Evolutionary conservation across 2,113 vertebrate genomes (phyloP), one percentile per base, ranked within the genome.

Genomic region (Henicopernis longicauda): DNA sequence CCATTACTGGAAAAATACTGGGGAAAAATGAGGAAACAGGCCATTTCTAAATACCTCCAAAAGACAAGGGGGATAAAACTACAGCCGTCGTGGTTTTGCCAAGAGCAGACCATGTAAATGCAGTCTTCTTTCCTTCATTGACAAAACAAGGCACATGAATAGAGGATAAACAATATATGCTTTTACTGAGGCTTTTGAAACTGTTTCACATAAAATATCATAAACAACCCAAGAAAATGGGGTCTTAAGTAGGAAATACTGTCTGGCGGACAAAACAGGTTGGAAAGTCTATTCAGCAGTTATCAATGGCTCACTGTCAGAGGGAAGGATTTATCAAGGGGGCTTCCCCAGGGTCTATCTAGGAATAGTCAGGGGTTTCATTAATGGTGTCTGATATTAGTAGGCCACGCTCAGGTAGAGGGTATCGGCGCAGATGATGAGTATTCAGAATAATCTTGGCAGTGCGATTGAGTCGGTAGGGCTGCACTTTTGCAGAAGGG

Each of bases 401-500:
- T 10, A 29, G 77, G 19, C 36, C n/a, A 6, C 0, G 2, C 40
- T 66, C 59, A 83, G 72, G 66, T 73, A n/a, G 62, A 81, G n/a
- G 59, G 32, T 26, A 3, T 57, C 40, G 58, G 18, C 1, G 2
- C 52, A 54, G 13, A 1, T 11, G n/a, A 19, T 44, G 32, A 49
- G 58, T 31, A 20, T 82, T 76, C 62, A 32, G 34, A 65, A n/a
- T 62, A 31, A 76, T 45, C 36, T 44, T 42, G 67, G 38, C 54
- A 17, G 22, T 12, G 14, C 4, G 2, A 4, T 88, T 1, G 2
- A n/a, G 57, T 70, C 1, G 0, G n/a, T 40, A 16, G 55, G 55
- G 63, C 54, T 76, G 77, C 15, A 7, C 18, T 5, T 16, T 10
- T 70, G 50, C 31, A 32, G 45, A 65, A 61, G 4, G 38, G 38